A percentile compares a stretch with the other conserved stretches of the same genome.
Conservation (phyloP, 1,140 invertebrate genomes). For the Parapsyche elsis region DNA sequence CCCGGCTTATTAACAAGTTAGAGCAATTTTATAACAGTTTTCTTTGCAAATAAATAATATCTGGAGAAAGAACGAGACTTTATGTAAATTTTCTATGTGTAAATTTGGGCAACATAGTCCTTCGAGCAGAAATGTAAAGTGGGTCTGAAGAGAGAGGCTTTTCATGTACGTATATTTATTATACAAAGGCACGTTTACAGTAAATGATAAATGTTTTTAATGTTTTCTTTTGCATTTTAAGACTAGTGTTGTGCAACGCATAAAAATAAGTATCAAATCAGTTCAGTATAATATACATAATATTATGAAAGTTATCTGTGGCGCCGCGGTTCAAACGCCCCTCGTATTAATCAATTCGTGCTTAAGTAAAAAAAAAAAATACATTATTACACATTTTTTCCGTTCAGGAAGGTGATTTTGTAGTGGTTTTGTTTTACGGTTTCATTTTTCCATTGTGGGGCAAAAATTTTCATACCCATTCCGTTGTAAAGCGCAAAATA, state of each 20-base stretch:
- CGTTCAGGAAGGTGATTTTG: not conserved
- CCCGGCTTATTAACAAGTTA: no score
- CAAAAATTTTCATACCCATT: not conserved
- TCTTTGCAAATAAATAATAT: no score
- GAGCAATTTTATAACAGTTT: no score
- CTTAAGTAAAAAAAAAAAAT: not conserved
- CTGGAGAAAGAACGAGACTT: no score
- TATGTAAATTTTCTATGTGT: no score
- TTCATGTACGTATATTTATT: not conserved
- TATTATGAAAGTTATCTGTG: slow-evolving; percentile 32
- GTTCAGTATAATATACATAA: not conserved
- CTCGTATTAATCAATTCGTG: not conserved
- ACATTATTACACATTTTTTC: not conserved
- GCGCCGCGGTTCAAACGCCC: slow-evolving; percentile 20
- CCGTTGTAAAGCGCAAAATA: not conserved
- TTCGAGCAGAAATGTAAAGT: no score
- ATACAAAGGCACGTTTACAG: not conserved
- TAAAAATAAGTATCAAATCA: not conserved
- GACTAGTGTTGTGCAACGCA: not conserved
- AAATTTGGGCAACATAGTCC: no score
- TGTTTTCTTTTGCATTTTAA: not conserved
- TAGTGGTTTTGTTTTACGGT: not conserved
- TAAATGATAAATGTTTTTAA: not conserved
- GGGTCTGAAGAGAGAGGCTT: not conserved
- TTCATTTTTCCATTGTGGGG: no score